Evolutionary conservation across 53 echinoderm and acorn worm species (phyloP).

Genomic region (Mesocentrotus franciscanus): DNA sequence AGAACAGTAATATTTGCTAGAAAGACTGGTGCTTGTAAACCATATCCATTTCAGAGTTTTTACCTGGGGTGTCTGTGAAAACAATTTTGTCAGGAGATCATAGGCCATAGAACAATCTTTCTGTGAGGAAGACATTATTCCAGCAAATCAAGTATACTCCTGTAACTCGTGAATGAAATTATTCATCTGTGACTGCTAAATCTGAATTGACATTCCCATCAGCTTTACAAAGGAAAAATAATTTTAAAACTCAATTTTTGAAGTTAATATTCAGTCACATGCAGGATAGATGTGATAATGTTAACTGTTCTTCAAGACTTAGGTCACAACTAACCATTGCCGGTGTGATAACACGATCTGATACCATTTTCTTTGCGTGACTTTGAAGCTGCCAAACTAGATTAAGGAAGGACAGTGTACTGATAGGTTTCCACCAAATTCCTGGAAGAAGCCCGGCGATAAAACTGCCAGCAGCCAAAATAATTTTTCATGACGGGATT

Average conservation of each 20-base stretch:
- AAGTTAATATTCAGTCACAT: background rate
- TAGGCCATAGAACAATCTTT: background rate
- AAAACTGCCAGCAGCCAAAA: background rate
- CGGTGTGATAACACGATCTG: background rate
- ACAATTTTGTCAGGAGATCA: background rate
- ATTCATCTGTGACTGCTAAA: background rate
- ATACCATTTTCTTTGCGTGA: slow-evolving; percentile 12
- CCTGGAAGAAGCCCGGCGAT: background rate
- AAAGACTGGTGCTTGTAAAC: background rate
- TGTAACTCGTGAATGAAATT: background rate
- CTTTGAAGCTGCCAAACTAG: slow-evolving; percentile 35
- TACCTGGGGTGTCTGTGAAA: background rate
- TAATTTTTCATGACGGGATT: slow-evolving; percentile 34
- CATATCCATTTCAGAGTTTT: background rate
- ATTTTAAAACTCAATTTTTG: background rate
- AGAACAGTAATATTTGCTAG: background rate
- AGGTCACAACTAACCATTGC: background rate
- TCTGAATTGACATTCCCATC: background rate
- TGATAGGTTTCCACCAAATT: slow-evolving; percentile 36
- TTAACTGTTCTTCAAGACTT: background rate
- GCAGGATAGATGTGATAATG: background rate
- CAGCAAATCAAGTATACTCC: background rate
- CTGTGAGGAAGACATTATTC: background rate
- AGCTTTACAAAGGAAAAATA: background rate
- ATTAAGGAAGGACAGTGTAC: background rate